These are phyloP conservation scores for Poecilia wingei DNA, from an alignment of 2,797 vertebrate species.

Conservation along the genomic window DNA sequence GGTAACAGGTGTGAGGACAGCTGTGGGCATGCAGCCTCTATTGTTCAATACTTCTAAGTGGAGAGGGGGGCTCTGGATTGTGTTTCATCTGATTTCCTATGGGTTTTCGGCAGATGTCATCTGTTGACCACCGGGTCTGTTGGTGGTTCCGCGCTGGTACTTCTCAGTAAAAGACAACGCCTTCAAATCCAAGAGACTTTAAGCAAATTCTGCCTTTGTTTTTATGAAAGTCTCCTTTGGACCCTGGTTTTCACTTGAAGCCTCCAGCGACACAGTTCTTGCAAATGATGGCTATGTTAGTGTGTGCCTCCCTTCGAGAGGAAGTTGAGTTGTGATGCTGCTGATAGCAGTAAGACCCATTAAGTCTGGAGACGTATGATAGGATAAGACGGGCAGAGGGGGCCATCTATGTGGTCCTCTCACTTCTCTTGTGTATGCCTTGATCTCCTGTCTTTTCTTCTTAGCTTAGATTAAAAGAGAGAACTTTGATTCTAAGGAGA, in stretches of 20 bases:
- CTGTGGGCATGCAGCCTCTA: slow-evolving; percentile 66
- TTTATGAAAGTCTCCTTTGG: slow-evolving; percentile 12
- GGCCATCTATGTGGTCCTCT: slow-evolving; percentile 57
- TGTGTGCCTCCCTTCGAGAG: slow-evolving; percentile 69
- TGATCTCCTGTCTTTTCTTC: slow-evolving; percentile 46
- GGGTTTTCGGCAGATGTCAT: slow-evolving; percentile 60
- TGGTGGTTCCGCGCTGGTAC: slow-evolving; percentile 36
- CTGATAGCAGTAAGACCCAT: slow-evolving; percentile 73
- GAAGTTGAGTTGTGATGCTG: slow-evolving; percentile 69
- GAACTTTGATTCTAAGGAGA: background rate
- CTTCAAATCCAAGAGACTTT: background rate
- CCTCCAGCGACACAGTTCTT: slow-evolving; percentile 22
- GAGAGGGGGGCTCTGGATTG: slow-evolving; percentile 46
- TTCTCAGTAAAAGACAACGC: slow-evolving; percentile 9
- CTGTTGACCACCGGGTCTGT: slow-evolving; percentile 54
- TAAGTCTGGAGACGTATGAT: slow-evolving; percentile 74
- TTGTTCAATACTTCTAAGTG: slow-evolving; percentile 47
- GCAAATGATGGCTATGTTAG: slow-evolving; percentile 62
- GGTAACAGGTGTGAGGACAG: slow-evolving; percentile 72
- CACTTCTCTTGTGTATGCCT: slow-evolving; percentile 42
- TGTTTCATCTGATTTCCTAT: slow-evolving; percentile 71
- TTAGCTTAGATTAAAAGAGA: slow-evolving; percentile 22
- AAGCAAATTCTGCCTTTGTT: slow-evolving; percentile 10
- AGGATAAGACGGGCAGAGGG: slow-evolving; percentile 63
- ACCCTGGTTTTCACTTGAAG: slow-evolving; percentile 15